Base-by-base conservation (phyloP, 2,888 invertebrate species). In the Melitaea athalia region DNA sequence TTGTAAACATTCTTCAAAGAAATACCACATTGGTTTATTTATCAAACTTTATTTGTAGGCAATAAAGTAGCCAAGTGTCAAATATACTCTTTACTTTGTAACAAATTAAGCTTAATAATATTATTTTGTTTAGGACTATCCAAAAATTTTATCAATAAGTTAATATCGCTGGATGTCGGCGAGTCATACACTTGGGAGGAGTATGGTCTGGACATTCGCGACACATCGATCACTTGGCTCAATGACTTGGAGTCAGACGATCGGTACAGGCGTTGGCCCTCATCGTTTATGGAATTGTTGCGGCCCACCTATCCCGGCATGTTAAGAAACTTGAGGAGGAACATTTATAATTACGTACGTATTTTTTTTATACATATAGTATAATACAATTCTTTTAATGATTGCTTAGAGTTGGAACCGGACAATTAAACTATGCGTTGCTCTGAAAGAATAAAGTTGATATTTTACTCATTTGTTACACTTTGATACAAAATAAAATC, bases 221-320 rank as follows among this genome's bases (percentile, higher is more conserved):
- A 99, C 84, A 95, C 97, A 0, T 96, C 99, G 0, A 96, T 99
- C 69, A 95, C 96, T 83, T 99, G 98, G 96, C 94, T 99, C 33
- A 99, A 99, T 84, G 98, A 99, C 85, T 94, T 99, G 68, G 99
- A 99, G 91, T 94, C 93, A 10, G 99, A 99, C 91, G 94, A 95
- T 55, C 95, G 96, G 73, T 99, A 99, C 84, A 93, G 94, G 42
- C 94, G 96, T 67, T 99, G 99, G 99, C 97, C 98, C 0, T 93
- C 95, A 0, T 97, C 97, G 49, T 94, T 98, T 64, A 97, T 97
- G 93, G 98, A 99, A 79, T 92, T 99, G 72, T 91, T 99, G 72
- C 94, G 99, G 70, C 99, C 99, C n/a, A 98, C 98, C 0, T 99
- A 98, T 83, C 99, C 99, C 0, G 99, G 99, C 66, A 99, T 99